A percentile compares a stretch with the other conserved stretches of the same genome.
These are phyloP conservation scores for Dreissena polymorpha DNA, from an alignment of 1,140 invertebrate genomes.

Conservation along the genomic window DNA sequence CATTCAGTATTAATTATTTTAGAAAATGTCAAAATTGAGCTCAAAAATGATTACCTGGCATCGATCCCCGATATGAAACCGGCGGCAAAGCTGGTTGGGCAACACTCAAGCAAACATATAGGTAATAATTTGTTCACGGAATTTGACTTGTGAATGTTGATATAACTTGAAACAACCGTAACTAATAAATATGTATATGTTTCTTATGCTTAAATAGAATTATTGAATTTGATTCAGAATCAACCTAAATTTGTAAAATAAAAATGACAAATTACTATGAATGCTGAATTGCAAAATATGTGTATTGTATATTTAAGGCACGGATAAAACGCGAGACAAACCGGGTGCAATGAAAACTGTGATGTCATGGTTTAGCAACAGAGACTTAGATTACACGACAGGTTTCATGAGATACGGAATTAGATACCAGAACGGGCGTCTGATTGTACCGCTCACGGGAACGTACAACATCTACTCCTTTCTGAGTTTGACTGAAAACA, in stretches of 20 bases:
- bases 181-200: not conserved
- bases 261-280: not conserved
- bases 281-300: not conserved
- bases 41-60: not conserved
- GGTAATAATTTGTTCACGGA: not conserved
- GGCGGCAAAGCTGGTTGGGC: not conserved
- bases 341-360: not conserved
- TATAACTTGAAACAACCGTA: not conserved
- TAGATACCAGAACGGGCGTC: not conserved
- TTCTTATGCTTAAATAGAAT: not conserved
- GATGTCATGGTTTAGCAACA: not conserved
- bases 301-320: not conserved
- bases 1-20: too few species aligned
- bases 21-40: too few species aligned
- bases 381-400: not conserved
- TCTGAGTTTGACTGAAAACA: not conserved
- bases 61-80: conserved; percentile 24
- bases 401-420: conserved; percentile 3
- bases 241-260: not conserved
- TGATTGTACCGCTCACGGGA: not conserved
- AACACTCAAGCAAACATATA: not conserved
- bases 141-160: not conserved
- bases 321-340: not conserved
- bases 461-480: conserved; percentile 10
- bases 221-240: too few species aligned